Evolutionary conservation across 2,888 invertebrate genomes (phyloP).

Genomic region (Apodemia hepburni): DNA sequence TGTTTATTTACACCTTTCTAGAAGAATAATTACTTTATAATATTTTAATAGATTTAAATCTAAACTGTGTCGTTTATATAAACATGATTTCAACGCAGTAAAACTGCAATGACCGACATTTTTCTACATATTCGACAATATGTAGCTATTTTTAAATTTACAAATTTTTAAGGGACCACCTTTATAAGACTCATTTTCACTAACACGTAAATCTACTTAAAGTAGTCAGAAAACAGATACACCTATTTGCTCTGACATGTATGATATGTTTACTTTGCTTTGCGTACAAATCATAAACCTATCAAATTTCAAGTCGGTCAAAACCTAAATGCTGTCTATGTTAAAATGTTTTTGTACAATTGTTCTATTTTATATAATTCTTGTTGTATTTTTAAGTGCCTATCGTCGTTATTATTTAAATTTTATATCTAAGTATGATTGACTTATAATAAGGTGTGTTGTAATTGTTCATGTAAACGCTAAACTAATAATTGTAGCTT

Average conservation of each 20-base stretch:
- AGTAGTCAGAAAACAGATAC: no score
- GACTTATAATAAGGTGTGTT: neutral
- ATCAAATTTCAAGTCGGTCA: neutral
- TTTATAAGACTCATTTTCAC: neutral
- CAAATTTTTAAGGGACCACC: neutral
- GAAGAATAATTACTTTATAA: conserved; percentile 22
- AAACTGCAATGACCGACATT: neutral
- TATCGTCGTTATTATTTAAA: conserved; percentile 10
- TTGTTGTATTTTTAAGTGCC: conserved; percentile 13
- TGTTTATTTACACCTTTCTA: conserved; percentile 51
- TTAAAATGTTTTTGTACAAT: neutral
- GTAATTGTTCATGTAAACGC: conserved; percentile 2
- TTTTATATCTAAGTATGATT: conserved; percentile 11
- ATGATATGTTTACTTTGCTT: no score
- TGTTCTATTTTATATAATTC: neutral
- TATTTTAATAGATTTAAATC: conserved; percentile 6
- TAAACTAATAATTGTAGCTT: conserved; percentile 1
- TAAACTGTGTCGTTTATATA: neutral
- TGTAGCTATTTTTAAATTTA: neutral
- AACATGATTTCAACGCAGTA: neutral
- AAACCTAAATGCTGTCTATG: neutral
- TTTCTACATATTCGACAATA: neutral
- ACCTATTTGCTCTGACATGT: no score
- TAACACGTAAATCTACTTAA: neutral
- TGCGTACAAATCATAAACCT: neutral